These are phyloP conservation scores for Solenodon paradoxus DNA, from an alignment of 2,113 vertebrate species.

Conservation along the genomic window DNA sequence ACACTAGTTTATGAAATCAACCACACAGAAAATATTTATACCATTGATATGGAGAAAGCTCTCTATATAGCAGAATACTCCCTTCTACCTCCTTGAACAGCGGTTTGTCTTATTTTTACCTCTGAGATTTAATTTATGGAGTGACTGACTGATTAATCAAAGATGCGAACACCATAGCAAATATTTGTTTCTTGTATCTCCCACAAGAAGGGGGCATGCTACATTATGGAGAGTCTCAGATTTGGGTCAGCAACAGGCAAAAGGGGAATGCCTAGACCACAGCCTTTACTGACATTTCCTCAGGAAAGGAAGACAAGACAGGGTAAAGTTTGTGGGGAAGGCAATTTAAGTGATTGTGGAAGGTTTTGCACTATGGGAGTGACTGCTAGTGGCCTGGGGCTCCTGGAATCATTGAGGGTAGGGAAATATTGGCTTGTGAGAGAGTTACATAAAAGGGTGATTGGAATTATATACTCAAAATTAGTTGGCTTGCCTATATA, in stretches of 20 bases:
- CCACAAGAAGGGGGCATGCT: too few relatives aligned
- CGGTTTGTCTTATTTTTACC: neutral
- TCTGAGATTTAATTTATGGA: neutral
- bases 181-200: neutral
- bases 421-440: neutral
- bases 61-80: fast-evolving
- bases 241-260: neutral
- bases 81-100: neutral
- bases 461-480: neutral
- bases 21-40: neutral
- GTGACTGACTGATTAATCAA: neutral
- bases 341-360: neutral
- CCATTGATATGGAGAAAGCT: neutral
- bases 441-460: neutral
- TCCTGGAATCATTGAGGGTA: neutral
- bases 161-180: neutral
- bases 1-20: neutral
- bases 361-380: neutral
- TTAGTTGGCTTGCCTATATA: neutral
- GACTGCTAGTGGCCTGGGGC: neutral
- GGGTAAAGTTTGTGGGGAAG: neutral
- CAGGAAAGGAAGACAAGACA: neutral
- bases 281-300: neutral
- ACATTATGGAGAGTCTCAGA: neutral
- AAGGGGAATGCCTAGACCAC: neutral